Evolutionary conservation across 2,113 vertebrate genomes (phyloP), one percentile per base, ranked within the genome.

Genomic region (Zootoca vivipara): DNA sequence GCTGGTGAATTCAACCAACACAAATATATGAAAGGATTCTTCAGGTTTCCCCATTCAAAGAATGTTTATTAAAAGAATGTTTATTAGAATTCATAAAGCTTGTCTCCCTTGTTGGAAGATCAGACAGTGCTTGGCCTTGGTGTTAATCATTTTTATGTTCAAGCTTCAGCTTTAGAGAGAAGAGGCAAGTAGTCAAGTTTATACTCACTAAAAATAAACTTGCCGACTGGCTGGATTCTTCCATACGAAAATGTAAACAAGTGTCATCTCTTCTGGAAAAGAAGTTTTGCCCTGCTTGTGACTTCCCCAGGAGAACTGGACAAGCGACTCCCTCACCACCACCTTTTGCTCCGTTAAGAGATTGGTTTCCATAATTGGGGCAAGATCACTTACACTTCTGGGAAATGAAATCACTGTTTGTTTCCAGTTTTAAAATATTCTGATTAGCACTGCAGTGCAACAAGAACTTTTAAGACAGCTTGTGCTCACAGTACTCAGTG

Each of bases 191-290:
- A 88, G 81, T 83, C 40, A 69, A 88, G 87, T 83, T 88, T 88
- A 88, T 78, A n/a, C 46, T 67, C 5, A 20, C 81, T 88, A 88
- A 88, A 88, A 88, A 88, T 88, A 88, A 78, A 83, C 73, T 88
- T 78, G 73, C 64, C 16, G 33, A 78, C 81, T 83, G 80, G 73
- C 81, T 88, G 81, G 81, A 88, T 88, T 83, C 81, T 88, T 88
- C 87, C 81, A 69, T 74, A 77, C 69, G 81, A 78, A 88, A 83
- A 88, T 88, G n/a, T 88, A 88, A 83, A 83, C 87, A 88, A 78
- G 62, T 78, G 73, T 88, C 87, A 88, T 67, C 81, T 88, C 87
- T 83, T 83, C 35, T 77, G 87, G 72, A 83, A 88, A 78, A 83
- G 81, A 65, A 28, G 82, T 78, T 83, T 88, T 69, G 82, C 81